phyloP scores from a whole-genome alignment of 2,797 vertebrate species.

The Glossophaga mutica region DNA sequence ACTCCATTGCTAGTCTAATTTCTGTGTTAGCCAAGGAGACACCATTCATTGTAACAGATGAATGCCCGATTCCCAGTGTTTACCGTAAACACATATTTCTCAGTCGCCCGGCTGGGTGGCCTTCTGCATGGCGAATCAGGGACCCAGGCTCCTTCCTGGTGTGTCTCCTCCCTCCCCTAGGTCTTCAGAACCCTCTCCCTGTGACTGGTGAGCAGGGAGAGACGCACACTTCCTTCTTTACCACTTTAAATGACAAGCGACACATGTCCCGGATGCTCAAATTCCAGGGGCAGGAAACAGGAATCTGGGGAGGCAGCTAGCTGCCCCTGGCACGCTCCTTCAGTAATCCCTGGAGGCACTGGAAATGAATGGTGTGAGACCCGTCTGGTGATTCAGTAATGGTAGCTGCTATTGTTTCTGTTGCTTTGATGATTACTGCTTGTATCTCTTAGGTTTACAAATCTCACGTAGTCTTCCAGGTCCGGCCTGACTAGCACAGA shows the following conservation, averaged over 20 bases:
- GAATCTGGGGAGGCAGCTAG: background rate
- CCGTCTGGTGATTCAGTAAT: accelerated
- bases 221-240: background rate
- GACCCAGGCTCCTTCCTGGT: background rate
- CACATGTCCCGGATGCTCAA: background rate
- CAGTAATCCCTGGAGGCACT: background rate
- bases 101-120: background rate
- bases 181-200: background rate
- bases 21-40: background rate
- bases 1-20: background rate
- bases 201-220: background rate
- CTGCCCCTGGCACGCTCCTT: background rate
- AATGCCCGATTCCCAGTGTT: background rate
- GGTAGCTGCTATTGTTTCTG: background rate
- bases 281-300: background rate
- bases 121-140: background rate
- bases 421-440: background rate
- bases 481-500: background rate
- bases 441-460: background rate
- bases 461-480: background rate
- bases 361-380: background rate
- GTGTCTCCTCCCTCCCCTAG: background rate
- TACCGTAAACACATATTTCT: background rate
- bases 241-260: background rate
- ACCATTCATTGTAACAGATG: background rate